A percentile compares a stretch with the other conserved stretches of the same genome.
Conservation (phyloP, 2,888 invertebrate genomes). For the Helleia helle region DNA sequence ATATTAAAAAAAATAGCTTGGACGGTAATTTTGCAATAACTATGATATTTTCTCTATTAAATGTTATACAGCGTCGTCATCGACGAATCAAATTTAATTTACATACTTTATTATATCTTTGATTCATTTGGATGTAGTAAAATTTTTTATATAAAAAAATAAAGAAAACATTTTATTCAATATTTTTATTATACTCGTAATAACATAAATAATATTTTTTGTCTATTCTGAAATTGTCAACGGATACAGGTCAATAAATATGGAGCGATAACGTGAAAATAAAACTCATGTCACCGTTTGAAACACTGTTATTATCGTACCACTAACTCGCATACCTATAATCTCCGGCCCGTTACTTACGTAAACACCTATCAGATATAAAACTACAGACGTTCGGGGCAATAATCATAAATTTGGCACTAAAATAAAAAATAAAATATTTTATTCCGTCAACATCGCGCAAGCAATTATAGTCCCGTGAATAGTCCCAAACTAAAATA, state of each 20-base stretch:
- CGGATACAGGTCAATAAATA: conserved; percentile 1
- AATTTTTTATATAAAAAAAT: no score
- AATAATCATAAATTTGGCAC: conserved; percentile 11
- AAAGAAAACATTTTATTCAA: no score
- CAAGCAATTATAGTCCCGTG: conserved; percentile 7
- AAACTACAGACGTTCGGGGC: conserved; percentile 1
- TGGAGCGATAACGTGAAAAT: conserved; percentile 1
- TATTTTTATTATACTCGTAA: neutral
- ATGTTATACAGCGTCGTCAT: no score
- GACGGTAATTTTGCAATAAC: no score
- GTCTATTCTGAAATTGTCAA: conserved; percentile 1
- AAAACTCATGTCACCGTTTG: conserved; percentile 6
- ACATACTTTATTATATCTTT: no score
- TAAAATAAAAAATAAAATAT: conserved; percentile 4
- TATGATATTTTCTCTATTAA: no score
- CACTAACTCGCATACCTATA: conserved; percentile 3
- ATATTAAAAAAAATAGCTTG: no score
- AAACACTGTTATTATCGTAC: conserved; percentile 6
- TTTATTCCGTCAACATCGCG: neutral
- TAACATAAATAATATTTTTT: neutral
- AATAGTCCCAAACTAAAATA: conserved; percentile 13
- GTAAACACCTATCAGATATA: conserved; percentile 3
- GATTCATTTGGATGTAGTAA: no score
- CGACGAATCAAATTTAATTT: no score
- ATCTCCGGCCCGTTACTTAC: conserved; percentile 8